Conservation (phyloP, 2,888 invertebrate species). For the Leptothorax acervorum region DNA sequence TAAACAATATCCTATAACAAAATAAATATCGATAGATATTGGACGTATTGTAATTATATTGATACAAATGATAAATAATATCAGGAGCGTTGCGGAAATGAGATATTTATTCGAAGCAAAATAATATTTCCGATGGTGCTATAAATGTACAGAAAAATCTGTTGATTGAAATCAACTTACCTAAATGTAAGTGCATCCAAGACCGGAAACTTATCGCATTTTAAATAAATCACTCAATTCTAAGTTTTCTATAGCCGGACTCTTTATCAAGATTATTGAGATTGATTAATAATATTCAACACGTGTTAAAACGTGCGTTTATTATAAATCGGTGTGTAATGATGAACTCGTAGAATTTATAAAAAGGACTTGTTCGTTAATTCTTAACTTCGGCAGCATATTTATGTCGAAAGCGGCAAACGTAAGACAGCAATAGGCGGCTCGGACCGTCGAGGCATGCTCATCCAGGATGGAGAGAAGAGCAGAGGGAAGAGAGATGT, state of each 20-base stretch:
- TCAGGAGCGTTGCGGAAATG: neutral
- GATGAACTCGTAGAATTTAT: constrained; percentile 10
- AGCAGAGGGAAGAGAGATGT: constrained; percentile 40
- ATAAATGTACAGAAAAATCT: neutral
- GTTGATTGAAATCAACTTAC: neutral
- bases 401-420: constrained; percentile 51
- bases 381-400: constrained; percentile 29
- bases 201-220: neutral
- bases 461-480: constrained; percentile 24
- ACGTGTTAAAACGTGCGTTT: neutral
- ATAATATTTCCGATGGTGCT: neutral
- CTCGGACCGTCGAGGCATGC: constrained; percentile 36
- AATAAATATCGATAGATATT: neutral
- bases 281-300: neutral
- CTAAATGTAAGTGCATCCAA: neutral
- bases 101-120: neutral
- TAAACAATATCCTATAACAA: neutral
- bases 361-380: constrained; percentile 13
- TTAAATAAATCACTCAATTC: neutral
- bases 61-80: constrained; percentile 25
- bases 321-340: neutral
- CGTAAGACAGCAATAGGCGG: constrained; percentile 34
- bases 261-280: neutral
- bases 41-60: constrained; percentile 8
- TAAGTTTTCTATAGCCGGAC: neutral